Evolutionary conservation across 2,888 invertebrate species (phyloP).

Genomic region (Dugesia japonica): DNA sequence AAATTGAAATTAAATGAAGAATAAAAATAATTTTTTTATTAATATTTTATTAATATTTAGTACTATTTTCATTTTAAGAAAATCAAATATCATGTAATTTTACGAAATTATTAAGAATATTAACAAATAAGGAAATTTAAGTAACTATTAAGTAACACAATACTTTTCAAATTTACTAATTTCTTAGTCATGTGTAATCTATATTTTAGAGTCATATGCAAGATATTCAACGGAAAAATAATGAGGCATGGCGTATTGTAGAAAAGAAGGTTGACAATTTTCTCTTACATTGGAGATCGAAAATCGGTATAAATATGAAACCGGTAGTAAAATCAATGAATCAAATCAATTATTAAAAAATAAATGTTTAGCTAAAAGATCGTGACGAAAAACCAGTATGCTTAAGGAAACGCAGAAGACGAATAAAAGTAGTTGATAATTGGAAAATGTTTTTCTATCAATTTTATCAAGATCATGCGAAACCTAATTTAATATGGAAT

Average conservation of each 20-base stretch:
- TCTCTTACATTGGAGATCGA: slow-evolving; percentile 5
- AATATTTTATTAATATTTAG: no score
- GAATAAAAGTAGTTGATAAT: slow-evolving; percentile 60
- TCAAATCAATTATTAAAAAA: background rate
- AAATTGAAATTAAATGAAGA: no score
- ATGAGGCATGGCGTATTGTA: background rate
- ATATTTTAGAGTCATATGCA: background rate
- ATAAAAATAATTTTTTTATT: no score
- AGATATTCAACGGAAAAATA: slow-evolving; percentile 12
- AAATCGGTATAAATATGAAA: background rate
- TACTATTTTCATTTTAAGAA: no score
- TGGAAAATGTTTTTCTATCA: slow-evolving; percentile 86
- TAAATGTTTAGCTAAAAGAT: background rate
- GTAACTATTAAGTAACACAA: background rate
- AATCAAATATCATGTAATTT: no score
- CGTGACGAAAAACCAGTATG: slow-evolving; percentile 62
- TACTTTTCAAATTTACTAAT: background rate
- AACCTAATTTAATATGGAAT: slow-evolving; percentile 95
- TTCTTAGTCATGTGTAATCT: background rate
- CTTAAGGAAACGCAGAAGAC: slow-evolving; percentile 68
- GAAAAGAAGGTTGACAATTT: slow-evolving; percentile 26
- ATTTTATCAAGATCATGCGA: slow-evolving; percentile 77
- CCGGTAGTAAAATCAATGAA: background rate
- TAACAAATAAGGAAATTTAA: background rate
- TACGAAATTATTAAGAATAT: no score